phyloP scores from a whole-genome alignment of 2,888 invertebrate genomes.

The Phalangium opilio region DNA sequence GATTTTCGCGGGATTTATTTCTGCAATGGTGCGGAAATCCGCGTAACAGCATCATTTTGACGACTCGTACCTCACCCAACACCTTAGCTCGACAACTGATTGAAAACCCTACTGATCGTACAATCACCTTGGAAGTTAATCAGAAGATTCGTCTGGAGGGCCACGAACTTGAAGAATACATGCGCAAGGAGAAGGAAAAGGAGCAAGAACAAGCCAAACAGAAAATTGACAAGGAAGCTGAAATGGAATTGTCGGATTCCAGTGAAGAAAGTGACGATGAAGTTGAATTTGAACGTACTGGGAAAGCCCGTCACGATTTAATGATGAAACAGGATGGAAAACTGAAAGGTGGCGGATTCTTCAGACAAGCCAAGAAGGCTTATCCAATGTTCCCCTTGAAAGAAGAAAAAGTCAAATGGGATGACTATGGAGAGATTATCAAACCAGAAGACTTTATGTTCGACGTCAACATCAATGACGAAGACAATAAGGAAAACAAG shows the following conservation, averaged over 20 bases:
- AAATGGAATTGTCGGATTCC: conserved; percentile 28
- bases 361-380: conserved; percentile 72
- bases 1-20: conserved; percentile 87
- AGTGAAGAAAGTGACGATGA: conserved; percentile 73
- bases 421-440: conserved; percentile 88
- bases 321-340: conserved; percentile 36
- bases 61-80: conserved; percentile 48
- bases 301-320: conserved; percentile 64
- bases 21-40: conserved; percentile 81
- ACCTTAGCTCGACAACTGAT: conserved; percentile 39
- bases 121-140: conserved; percentile 31
- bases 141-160: conserved; percentile 40
- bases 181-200: conserved; percentile 33
- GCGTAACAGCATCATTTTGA: conserved; percentile 86
- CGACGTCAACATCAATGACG: conserved; percentile 14
- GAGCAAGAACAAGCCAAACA: conserved; percentile 30
- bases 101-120: conserved; percentile 33
- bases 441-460: conserved; percentile 69
- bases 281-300: conserved; percentile 46
- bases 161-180: conserved; percentile 39
- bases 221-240: conserved; percentile 23
- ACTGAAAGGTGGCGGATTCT: conserved; percentile 49
- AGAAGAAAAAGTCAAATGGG: conserved; percentile 77
- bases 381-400: conserved; percentile 93
- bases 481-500: conserved; percentile 22